phyloP scores from a whole-genome alignment of 2,797 vertebrate genomes.

The Petrocephalus sullivani region DNA sequence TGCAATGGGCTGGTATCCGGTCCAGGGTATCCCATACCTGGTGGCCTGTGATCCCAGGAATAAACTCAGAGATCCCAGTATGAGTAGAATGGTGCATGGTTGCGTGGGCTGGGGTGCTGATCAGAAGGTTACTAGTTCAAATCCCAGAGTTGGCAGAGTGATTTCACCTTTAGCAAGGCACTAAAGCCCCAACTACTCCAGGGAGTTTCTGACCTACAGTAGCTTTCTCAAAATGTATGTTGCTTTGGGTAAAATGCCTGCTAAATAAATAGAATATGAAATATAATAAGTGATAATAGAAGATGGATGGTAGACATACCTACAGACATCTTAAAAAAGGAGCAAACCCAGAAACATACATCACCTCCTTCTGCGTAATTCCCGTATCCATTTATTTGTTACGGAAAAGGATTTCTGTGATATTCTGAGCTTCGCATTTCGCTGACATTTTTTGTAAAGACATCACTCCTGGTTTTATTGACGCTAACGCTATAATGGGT shows the following conservation, averaged over 20 bases:
- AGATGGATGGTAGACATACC: not conserved
- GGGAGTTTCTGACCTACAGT: not conserved
- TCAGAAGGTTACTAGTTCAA: not conserved
- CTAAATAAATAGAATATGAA: not conserved
- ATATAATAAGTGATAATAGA: not conserved
- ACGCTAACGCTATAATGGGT: not conserved
- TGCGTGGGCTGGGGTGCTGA: not conserved
- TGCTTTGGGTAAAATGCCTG: not conserved
- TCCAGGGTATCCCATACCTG: not conserved
- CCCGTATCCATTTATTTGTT: not conserved
- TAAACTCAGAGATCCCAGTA: not conserved
- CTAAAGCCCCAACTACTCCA: not conserved
- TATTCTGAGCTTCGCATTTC: not conserved
- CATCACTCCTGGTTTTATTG: not conserved
- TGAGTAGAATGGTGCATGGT: not conserved
- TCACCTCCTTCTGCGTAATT: not conserved
- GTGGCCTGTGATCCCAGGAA: not conserved
- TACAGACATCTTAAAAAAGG: not conserved
- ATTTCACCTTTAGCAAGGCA: not conserved
- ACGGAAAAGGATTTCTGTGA: not conserved
- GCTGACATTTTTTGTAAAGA: not conserved
- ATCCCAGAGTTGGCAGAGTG: not conserved
- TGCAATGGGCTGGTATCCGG: not conserved
- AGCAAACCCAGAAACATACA: not conserved
- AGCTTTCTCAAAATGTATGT: not conserved